phyloP scores from a whole-genome alignment of 2,113 vertebrate genomes.

The Psophia crepitans region DNA sequence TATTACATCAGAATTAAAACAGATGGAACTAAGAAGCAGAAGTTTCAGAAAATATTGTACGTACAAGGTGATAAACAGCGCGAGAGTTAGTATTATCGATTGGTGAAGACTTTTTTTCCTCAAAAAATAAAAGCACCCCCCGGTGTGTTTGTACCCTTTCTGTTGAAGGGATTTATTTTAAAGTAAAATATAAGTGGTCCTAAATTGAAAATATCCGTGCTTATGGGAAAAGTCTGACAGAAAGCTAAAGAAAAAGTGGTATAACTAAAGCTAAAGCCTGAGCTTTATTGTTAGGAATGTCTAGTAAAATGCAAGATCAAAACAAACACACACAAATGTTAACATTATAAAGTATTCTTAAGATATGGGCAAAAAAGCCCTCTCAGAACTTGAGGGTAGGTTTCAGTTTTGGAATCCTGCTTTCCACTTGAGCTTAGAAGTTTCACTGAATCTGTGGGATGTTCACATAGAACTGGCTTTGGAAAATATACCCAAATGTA shows the following conservation, averaged over 20 bases:
- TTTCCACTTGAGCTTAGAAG: neutral
- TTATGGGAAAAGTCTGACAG: neutral
- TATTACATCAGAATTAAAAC: neutral
- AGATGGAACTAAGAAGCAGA: neutral
- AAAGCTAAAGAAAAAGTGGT: neutral
- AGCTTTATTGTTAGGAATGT: neutral
- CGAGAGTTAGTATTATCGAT: neutral
- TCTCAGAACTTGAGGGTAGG: neutral
- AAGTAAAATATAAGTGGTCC: neutral
- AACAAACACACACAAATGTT: neutral
- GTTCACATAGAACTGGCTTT: neutral
- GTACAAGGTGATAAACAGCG: neutral
- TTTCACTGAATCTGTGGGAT: neutral
- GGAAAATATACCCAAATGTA: neutral
- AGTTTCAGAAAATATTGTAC: neutral
- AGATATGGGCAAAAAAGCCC: neutral
- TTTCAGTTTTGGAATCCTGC: neutral
- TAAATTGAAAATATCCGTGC: neutral
- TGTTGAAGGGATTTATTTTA: neutral
- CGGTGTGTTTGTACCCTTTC: neutral
- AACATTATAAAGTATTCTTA: neutral
- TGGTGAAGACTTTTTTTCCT: neutral
- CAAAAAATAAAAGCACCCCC: neutral
- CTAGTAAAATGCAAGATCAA: neutral
- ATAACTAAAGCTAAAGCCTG: neutral